phyloP scores from a whole-genome alignment of 2,888 invertebrate species.

The Rotaria macrura region DNA sequence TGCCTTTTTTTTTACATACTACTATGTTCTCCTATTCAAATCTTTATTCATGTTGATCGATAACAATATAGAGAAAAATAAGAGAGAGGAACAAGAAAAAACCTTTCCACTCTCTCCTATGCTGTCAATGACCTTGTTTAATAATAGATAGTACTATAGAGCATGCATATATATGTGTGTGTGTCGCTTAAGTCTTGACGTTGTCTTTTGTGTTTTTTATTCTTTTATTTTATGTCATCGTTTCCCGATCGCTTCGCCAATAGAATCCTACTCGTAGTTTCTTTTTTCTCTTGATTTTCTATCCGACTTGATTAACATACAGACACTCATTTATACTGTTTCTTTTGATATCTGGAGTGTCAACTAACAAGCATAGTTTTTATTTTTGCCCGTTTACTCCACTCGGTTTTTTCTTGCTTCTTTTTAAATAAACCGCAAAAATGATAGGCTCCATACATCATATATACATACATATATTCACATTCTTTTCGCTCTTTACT shows the following conservation, averaged over 20 bases:
- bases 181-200: no score
- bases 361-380: background rate
- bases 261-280: no score
- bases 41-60: background rate
- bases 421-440: background rate
- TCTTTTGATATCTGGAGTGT: background rate
- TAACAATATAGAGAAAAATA: background rate
- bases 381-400: background rate
- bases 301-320: background rate
- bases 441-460: background rate
- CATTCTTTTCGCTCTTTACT: no score
- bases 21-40: background rate
- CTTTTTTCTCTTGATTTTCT: background rate
- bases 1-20: background rate
- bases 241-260: no score
- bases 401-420: background rate
- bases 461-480: background rate
- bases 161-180: no score
- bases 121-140: no score
- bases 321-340: background rate
- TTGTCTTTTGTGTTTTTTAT: no score
- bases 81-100: no score
- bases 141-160: no score
- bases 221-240: no score
- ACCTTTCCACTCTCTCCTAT: no score